A percentile compares a stretch with the other conserved stretches of the same genome.
Evolutionary conservation across 2,113 vertebrate species (phyloP).

Genomic region (Rhinichthys klamathensis): DNA sequence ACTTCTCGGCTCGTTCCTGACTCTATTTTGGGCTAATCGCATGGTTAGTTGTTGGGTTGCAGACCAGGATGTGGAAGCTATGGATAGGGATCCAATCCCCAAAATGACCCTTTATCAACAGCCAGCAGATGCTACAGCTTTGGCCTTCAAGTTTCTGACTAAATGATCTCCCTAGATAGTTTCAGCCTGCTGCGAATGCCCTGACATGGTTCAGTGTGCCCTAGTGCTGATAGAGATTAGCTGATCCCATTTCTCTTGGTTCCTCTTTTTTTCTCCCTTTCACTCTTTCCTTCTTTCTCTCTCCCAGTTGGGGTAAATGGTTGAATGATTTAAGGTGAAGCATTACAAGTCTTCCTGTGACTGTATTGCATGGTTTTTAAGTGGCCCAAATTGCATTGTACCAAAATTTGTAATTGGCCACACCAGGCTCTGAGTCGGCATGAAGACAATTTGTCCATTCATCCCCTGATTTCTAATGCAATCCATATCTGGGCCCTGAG

Average conservation of each 20-base stretch:
- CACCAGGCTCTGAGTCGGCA: constrained; percentile 51
- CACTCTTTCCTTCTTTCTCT: constrained; percentile 5
- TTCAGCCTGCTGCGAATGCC: constrained; percentile 55
- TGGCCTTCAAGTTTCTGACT: constrained; percentile 64
- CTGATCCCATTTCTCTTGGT: constrained; percentile 56
- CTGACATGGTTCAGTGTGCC: constrained; percentile 62
- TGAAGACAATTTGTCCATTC: constrained; percentile 39
- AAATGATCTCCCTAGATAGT: constrained; percentile 75
- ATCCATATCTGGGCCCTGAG: constrained; percentile 44
- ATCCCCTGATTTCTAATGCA: constrained; percentile 29
- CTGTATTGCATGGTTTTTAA: constrained; percentile 48
- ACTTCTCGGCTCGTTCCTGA: constrained; percentile 33
- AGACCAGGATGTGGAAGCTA: constrained; percentile 55
- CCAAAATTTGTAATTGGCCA: constrained; percentile 59
- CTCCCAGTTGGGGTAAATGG: background rate
- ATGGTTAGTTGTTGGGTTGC: constrained; percentile 64
- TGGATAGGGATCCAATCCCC: constrained; percentile 57
- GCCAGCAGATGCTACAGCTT: constrained; percentile 65
- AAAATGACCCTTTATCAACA: constrained; percentile 74
- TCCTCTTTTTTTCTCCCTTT: constrained; percentile 24
- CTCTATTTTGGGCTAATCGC: constrained; percentile 61
- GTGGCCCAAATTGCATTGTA: constrained; percentile 58
- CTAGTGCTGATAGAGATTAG: constrained; percentile 66
- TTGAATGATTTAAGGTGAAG: constrained; percentile 43
- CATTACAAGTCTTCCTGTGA: constrained; percentile 61